Evolutionary conservation across 1,140 invertebrate species (phyloP).

Genomic region (Drosophila ficusphila): DNA sequence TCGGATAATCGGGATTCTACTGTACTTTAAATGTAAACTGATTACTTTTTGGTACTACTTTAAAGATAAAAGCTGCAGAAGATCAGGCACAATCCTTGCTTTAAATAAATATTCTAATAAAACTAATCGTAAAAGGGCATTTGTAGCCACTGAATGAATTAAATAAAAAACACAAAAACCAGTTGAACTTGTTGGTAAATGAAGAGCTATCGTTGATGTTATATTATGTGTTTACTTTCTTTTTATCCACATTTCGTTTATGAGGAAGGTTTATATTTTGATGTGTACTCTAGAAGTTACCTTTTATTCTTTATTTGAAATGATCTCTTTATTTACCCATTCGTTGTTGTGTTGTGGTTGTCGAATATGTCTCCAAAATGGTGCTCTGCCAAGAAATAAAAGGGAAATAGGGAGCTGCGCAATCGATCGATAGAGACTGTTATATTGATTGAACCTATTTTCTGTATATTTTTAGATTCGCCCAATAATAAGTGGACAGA

Average conservation of each 20-base stretch:
- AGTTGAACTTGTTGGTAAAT: too few species aligned
- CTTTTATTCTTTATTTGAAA: background rate
- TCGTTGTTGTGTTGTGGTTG: conserved; percentile 46
- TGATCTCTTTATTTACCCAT: background rate
- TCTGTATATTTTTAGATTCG: conserved; percentile 84
- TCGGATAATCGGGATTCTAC: too few species aligned
- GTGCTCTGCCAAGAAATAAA: conserved; percentile 25
- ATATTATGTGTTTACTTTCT: background rate
- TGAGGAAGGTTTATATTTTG: background rate
- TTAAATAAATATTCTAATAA: too few species aligned
- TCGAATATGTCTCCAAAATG: conserved; percentile 82
- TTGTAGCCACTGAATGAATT: too few species aligned
- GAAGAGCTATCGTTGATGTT: too few species aligned
- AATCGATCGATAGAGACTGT: conserved; percentile 9
- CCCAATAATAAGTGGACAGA: conserved; percentile 84
- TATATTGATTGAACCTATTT: conserved; percentile 69
- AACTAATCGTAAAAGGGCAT: too few species aligned
- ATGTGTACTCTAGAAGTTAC: background rate
- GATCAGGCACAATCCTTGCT: too few species aligned
- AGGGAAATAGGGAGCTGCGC: background rate
- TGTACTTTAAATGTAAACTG: too few species aligned
- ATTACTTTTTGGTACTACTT: too few species aligned
- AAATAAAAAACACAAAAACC: too few species aligned
- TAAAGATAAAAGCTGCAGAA: background rate
- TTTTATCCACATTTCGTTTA: too few species aligned